Percentiles rank a stretch among this genome's conserved stretches.
These are phyloP conservation scores for Neodontobutis hainanensis DNA, from an alignment of 2,113 vertebrate species.

Conservation along the genomic window DNA sequence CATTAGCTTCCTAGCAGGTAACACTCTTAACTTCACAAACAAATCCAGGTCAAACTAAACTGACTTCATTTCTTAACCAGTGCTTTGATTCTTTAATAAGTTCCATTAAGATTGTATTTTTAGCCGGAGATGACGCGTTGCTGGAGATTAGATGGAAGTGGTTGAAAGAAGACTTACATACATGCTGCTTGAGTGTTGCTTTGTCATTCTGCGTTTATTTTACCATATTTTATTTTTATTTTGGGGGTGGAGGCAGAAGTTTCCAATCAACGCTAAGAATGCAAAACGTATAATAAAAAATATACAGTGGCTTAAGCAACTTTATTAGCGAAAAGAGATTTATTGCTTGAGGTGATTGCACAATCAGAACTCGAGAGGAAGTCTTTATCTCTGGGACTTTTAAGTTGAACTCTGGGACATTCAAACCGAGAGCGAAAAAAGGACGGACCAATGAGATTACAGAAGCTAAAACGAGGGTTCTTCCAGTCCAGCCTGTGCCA, in stretches of 20 bases:
- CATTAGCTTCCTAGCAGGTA: too few species aligned
- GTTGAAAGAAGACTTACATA: constrained; percentile 52
- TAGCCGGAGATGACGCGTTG: neutral
- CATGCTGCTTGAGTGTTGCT: constrained; percentile 77
- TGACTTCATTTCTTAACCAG: constrained; percentile 44
- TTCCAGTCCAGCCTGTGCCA: constrained; percentile 41
- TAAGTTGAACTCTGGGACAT: constrained; percentile 35
- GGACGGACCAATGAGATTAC: constrained; percentile 53
- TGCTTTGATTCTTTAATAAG: constrained; percentile 51
- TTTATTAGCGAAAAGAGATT: constrained; percentile 56
- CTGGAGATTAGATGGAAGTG: constrained; percentile 21
- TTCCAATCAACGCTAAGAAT: constrained; percentile 68
- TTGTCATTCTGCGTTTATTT: constrained; percentile 53
- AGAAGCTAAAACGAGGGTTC: constrained; percentile 29
- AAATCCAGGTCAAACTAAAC: too few species aligned
- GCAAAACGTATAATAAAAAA: constrained; percentile 53
- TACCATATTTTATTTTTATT: constrained; percentile 32
- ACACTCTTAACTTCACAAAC: too few species aligned
- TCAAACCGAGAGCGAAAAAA: constrained; percentile 22
- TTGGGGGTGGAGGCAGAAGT: constrained; percentile 39
- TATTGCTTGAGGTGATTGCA: constrained; percentile 63
- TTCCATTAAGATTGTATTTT: constrained; percentile 48
- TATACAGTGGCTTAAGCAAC: constrained; percentile 38
- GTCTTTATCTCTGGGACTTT: constrained; percentile 37
- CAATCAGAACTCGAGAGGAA: constrained; percentile 56